Evolutionary conservation across 37 sponge, comb jelly and placozoan genomes (phyloP).

Genomic region (Mnemiopsis leidyi): DNA sequence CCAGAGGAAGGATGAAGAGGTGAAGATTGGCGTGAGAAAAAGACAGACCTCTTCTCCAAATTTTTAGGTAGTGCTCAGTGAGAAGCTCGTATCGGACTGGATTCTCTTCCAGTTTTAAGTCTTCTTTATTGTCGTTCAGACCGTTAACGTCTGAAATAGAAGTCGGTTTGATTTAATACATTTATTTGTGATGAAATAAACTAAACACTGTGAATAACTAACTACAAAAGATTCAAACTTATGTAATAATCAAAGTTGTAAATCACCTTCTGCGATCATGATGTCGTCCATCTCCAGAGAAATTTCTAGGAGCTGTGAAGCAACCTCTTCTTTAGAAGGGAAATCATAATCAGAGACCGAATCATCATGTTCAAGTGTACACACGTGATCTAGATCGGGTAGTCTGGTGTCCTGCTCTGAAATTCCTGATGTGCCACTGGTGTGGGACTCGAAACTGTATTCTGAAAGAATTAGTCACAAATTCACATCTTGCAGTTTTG

Average conservation of each 20-base stretch:
- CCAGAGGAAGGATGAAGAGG: slow-evolving; percentile 30
- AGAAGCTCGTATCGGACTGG: slow-evolving; percentile 30
- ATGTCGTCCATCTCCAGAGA: slow-evolving; percentile 27
- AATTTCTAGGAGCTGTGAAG: not conserved
- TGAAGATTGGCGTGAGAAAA: slow-evolving; percentile 54
- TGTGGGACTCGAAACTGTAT: slow-evolving; percentile 16
- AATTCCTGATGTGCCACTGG: not conserved
- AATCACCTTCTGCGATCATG: not conserved
- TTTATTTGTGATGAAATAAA: too few species aligned
- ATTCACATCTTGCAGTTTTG: too few species aligned
- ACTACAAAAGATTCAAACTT: too few species aligned
- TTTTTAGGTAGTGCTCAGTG: not conserved
- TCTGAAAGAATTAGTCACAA: slow-evolving; percentile 4
- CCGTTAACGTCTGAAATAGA: slow-evolving; percentile 9
- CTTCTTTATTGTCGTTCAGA: not conserved
- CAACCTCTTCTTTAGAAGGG: not conserved
- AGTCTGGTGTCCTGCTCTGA: not conserved
- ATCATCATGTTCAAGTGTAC: not conserved
- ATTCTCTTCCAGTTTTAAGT: slow-evolving; percentile 6
- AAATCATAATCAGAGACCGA: not conserved
- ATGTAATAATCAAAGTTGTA: too few species aligned
- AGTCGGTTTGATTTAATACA: too few species aligned
- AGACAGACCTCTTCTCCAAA: slow-evolving; percentile 46
- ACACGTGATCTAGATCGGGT: not conserved
- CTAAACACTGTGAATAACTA: too few species aligned